These are phyloP conservation scores for Pangasius djambal DNA, from an alignment of 2,797 vertebrate species.

Conservation along the genomic window DNA sequence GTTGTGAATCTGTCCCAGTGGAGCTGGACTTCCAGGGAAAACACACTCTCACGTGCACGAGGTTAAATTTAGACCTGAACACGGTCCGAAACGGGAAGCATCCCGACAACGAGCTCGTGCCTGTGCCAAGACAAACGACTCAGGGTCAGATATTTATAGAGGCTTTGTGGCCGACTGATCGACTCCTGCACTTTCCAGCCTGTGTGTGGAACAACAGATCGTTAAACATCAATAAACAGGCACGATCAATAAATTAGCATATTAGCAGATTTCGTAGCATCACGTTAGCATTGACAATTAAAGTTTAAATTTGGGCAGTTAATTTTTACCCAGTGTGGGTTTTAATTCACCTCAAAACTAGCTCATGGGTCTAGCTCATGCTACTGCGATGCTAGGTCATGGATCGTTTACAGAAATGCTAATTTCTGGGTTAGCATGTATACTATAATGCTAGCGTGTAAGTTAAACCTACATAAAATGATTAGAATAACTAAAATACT, in stretches of 20 bases:
- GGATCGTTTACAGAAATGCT: background rate
- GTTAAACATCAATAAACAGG: background rate
- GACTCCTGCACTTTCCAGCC: background rate
- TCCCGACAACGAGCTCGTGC: constrained; percentile 52
- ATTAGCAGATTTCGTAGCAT: background rate
- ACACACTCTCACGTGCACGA: constrained; percentile 58
- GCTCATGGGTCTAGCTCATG: background rate
- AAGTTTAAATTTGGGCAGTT: background rate
- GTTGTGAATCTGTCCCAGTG: background rate
- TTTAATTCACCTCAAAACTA: background rate
- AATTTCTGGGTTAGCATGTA: background rate
- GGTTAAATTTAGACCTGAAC: constrained; percentile 58
- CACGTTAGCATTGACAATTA: background rate
- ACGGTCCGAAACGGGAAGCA: constrained; percentile 57
- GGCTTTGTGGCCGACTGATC: constrained; percentile 13
- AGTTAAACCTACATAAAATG: background rate
- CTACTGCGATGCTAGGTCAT: background rate
- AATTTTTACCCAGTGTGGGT: background rate
- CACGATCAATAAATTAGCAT: background rate
- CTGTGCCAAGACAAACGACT: constrained; percentile 61
- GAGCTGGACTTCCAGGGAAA: constrained; percentile 54
- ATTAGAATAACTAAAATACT: too few species aligned
- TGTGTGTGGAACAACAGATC: background rate
- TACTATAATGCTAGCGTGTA: background rate
- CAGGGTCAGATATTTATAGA: constrained; percentile 59